These are phyloP conservation scores for Spheniscus humboldti DNA, from an alignment of 2,797 vertebrate species.

Conservation along the genomic window DNA sequence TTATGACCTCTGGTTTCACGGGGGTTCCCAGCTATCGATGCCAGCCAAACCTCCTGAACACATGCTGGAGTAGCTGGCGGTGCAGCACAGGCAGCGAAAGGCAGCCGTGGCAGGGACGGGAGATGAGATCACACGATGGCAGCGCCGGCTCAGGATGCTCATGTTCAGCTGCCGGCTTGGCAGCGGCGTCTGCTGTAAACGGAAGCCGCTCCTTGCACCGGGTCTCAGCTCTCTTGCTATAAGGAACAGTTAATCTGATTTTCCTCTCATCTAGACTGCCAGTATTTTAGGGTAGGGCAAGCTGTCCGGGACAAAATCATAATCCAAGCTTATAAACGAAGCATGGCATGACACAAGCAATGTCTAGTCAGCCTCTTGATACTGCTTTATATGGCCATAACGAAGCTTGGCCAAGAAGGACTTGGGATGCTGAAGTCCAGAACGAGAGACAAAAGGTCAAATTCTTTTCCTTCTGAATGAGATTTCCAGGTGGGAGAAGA, in stretches of 20 bases:
- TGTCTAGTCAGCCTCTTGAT: background rate
- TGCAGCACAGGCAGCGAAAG: background rate
- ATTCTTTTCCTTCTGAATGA: background rate
- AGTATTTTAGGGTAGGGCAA: background rate
- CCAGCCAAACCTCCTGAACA: background rate
- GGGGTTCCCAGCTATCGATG: background rate
- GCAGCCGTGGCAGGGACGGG: background rate
- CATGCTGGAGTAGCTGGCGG: background rate
- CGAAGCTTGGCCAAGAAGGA: background rate
- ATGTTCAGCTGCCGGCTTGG: background rate
- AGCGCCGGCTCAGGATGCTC: background rate
- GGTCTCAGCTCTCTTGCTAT: background rate
- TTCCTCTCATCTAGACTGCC: background rate
- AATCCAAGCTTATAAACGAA: background rate
- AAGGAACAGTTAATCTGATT: slow-evolving; percentile 6
- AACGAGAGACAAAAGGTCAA: background rate
- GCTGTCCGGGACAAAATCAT: background rate
- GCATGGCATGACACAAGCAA: background rate
- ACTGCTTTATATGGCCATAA: background rate
- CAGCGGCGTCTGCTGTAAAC: rapidly evolving
- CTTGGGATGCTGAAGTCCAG: background rate
- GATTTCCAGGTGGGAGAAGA: background rate
- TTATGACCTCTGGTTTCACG: background rate
- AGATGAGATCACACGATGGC: background rate
- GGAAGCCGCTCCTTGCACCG: rapidly evolving